Percentiles rank a stretch among this genome's conserved stretches.
phyloP scores from a whole-genome alignment of 2,888 invertebrate genomes.

The Chloroclysta siterata region DNA sequence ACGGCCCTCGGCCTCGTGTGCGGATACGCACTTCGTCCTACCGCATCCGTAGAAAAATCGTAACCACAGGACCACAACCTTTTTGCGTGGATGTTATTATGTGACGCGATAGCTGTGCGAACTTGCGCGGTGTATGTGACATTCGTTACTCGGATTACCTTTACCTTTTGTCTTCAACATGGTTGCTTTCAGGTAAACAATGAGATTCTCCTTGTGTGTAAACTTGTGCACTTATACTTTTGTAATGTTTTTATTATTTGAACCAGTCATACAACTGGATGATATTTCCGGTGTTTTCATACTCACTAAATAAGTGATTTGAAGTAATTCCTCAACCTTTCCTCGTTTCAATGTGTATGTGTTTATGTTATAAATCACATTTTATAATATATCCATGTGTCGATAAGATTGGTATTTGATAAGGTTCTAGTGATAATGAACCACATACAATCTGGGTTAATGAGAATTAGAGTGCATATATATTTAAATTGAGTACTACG shows the following conservation, averaged over 20 bases:
- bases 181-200: conserved; percentile 56
- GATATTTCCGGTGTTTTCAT: neutral
- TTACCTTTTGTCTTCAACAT: conserved; percentile 44
- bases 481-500: neutral
- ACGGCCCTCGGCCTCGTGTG: conserved; percentile 40
- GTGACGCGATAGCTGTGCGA: conserved; percentile 56
- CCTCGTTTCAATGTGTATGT: neutral
- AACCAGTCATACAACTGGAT: neutral
- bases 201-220: conserved; percentile 12
- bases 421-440: conserved; percentile 12
- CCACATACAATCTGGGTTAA: conserved; percentile 5
- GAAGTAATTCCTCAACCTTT: neutral
- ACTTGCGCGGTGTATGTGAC: conserved; percentile 38
- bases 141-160: conserved; percentile 43
- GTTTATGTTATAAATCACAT: conserved; percentile 20
- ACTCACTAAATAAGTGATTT: neutral
- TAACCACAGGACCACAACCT: conserved; percentile 52
- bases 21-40: conserved; percentile 44
- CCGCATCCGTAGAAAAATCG: conserved; percentile 54
- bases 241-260: neutral
- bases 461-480: neutral
- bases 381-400: conserved; percentile 11
- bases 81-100: conserved; percentile 58
- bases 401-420: conserved; percentile 20
- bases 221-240: conserved; percentile 1